Percentiles rank a stretch among this genome's conserved stretches.
Conservation (phyloP, 1,140 invertebrate species). For the Littorina saxatilis region DNA sequence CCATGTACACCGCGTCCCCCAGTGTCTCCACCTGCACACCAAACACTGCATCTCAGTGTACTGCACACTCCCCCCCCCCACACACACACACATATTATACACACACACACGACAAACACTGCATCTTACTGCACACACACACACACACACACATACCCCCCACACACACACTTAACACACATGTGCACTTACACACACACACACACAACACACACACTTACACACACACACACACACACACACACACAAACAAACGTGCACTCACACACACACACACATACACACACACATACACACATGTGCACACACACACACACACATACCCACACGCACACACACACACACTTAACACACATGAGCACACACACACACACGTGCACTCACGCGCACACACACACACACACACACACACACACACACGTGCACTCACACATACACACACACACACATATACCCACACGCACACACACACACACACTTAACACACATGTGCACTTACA, state of each 20-base stretch:
- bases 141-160: too few species aligned
- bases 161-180: too few species aligned
- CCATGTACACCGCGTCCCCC: conserved; percentile 74
- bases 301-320: not conserved
- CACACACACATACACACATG: not conserved
- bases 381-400: too few species aligned
- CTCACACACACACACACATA: not conserved
- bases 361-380: not conserved
- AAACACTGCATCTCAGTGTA: not conserved
- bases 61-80: not conserved
- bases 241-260: too few species aligned
- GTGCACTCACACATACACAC: not conserved
- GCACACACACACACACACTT: conserved; percentile 9
- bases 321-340: not conserved
- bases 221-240: too few species aligned
- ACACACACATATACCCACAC: too few species aligned
- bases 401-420: not conserved
- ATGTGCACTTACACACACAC: too few species aligned
- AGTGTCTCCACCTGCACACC: conserved; percentile 81
- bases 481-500: not conserved
- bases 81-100: too few species aligned
- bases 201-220: too few species aligned
- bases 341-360: too few species aligned
- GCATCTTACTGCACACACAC: too few species aligned
- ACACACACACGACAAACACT: too few species aligned